These are phyloP conservation scores for Epiperipatus broadwayi DNA, from an alignment of 2,888 invertebrate genomes.

Conservation along the genomic window DNA sequence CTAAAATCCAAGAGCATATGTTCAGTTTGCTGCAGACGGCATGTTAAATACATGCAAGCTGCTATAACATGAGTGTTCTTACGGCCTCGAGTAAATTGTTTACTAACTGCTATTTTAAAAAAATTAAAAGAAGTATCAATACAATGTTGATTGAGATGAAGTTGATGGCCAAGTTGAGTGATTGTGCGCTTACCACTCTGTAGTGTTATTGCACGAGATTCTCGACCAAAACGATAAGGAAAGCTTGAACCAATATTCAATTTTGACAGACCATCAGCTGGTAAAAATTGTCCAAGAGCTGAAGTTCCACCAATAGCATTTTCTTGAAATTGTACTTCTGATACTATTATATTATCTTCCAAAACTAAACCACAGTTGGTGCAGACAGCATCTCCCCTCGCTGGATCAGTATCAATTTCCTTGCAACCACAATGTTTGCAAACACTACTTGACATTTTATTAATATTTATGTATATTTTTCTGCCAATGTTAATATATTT, in stretches of 20 bases:
- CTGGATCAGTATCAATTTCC: conserved; percentile 82
- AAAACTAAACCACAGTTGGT: conserved; percentile 87
- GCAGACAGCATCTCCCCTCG: conserved; percentile 85
- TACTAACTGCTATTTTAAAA: conserved; percentile 68
- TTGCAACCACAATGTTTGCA: conserved; percentile 36
- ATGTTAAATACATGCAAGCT: conserved; percentile 92
- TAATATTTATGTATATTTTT: conserved; percentile 14
- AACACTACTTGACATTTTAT: conserved; percentile 16
- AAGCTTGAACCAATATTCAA: conserved; percentile 18
- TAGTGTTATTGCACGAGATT: conserved; percentile 78
- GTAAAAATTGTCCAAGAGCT: conserved; percentile 81
- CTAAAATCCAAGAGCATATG: conserved; percentile 92
- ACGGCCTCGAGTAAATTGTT: conserved; percentile 72
- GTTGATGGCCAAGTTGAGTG: conserved; percentile 59
- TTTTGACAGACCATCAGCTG: conserved; percentile 49
- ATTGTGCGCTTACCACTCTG: conserved; percentile 56
- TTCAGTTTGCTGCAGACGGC: conserved; percentile 78
- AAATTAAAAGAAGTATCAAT: conserved; percentile 83
- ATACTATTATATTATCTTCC: conserved; percentile 87
- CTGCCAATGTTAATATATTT: too few species aligned
- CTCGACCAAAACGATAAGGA: conserved; percentile 41
- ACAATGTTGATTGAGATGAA: conserved; percentile 69
- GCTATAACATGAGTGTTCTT: conserved; percentile 77
- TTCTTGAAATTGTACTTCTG: conserved; percentile 89
- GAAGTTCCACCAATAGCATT: conserved; percentile 65